A percentile compares a stretch with the other conserved stretches of the same genome.
Evolutionary conservation across 2,888 invertebrate species (phyloP).

Genomic region (Entomobrya multifasciata): DNA sequence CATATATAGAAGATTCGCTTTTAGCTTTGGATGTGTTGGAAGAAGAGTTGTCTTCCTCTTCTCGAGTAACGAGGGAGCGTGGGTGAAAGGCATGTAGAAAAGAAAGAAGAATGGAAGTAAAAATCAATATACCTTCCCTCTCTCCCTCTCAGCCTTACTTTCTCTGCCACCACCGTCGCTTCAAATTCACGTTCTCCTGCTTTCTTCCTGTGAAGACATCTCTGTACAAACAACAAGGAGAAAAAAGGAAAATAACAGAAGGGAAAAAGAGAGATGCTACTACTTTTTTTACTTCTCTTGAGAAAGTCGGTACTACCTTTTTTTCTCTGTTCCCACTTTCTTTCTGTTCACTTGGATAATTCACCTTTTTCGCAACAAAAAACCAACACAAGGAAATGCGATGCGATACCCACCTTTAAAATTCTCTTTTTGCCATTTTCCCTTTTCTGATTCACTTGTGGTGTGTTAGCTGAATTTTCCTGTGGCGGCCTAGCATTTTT

Average conservation of each 20-base stretch:
- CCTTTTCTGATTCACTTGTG: neutral
- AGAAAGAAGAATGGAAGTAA: neutral
- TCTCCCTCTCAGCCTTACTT: neutral
- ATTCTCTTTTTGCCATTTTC: neutral
- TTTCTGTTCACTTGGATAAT: neutral
- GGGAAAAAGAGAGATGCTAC: neutral
- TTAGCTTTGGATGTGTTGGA: too few relatives aligned
- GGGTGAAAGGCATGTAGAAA: too few relatives aligned
- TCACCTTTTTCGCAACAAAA: neutral
- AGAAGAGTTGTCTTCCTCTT: too few relatives aligned
- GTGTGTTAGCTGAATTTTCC: neutral
- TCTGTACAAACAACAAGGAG: slow-evolving; percentile 21
- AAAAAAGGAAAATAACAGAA: neutral
- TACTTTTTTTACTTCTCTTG: neutral
- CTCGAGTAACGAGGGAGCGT: too few relatives aligned
- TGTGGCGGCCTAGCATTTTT: neutral
- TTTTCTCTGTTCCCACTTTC: neutral
- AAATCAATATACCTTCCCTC: slow-evolving; percentile 51
- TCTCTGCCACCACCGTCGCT: too few relatives aligned
- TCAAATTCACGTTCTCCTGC: neutral
- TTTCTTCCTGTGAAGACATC: slow-evolving; percentile 7
- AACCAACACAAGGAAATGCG: neutral
- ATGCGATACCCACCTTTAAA: neutral
- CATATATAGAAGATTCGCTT: too few relatives aligned
- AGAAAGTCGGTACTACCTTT: neutral